These are phyloP conservation scores for Carlito syrichta DNA, from an alignment of 2,113 vertebrate species.

Conservation along the genomic window DNA sequence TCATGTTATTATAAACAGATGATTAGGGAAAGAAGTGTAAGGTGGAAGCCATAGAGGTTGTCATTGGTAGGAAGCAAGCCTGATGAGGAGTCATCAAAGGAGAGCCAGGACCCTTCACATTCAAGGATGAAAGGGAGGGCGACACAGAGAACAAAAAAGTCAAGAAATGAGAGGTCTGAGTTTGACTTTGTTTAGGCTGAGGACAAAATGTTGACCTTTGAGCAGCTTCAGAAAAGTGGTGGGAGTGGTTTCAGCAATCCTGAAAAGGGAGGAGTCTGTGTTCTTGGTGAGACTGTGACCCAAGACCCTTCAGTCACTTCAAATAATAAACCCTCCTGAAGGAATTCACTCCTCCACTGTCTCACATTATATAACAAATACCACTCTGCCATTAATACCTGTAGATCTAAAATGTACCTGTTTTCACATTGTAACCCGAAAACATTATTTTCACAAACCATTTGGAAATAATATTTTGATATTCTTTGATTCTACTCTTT, in stretches of 20 bases:
- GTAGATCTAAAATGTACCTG: slow-evolving; percentile 43
- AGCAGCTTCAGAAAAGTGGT: background rate
- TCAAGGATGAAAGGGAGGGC: background rate
- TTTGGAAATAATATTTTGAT: slow-evolving; percentile 60
- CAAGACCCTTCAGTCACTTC: background rate
- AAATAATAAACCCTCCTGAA: background rate
- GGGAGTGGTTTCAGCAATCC: background rate
- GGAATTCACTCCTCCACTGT: background rate
- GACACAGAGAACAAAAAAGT: background rate
- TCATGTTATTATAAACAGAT: background rate
- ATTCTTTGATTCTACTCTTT: slow-evolving; percentile 58
- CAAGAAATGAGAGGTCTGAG: background rate
- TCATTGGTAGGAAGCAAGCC: background rate
- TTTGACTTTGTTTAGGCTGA: background rate
- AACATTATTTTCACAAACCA: slow-evolving; percentile 70
- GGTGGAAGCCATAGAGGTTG: background rate
- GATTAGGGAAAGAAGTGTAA: background rate
- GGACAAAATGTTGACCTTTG: background rate
- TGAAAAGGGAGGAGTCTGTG: background rate
- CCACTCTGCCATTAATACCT: slow-evolving; percentile 58
- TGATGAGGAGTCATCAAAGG: background rate
- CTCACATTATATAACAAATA: background rate
- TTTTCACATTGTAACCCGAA: slow-evolving; percentile 40
- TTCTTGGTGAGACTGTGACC: background rate
- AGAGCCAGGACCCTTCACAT: background rate